Conservation (phyloP, 2,113 vertebrate species). For the Phrynosoma blainvillii region DNA sequence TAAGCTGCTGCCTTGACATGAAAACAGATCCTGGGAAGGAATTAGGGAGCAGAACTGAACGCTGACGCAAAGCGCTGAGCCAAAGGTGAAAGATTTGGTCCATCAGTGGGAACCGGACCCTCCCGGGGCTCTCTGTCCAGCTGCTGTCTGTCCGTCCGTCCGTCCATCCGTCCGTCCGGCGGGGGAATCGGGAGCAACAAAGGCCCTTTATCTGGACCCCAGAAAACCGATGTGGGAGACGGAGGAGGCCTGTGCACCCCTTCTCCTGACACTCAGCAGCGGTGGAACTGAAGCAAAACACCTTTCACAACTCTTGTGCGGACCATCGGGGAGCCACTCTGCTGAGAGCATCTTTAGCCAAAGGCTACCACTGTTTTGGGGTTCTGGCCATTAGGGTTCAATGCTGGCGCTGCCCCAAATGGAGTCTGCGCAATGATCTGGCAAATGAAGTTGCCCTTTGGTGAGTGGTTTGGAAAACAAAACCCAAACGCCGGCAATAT, state of each 20-base stretch:
- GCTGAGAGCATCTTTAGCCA: no score
- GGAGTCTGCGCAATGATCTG: no score
- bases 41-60: slow-evolving; percentile 44
- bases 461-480: no score
- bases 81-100: slow-evolving; percentile 32
- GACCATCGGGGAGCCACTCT: neutral
- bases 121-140: neutral
- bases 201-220: neutral
- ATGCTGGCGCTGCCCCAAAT: no score
- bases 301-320: neutral
- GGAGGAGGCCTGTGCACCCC: neutral
- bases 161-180: no score
- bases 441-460: no score
- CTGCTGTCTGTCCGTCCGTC: neutral
- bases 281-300: neutral
- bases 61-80: neutral
- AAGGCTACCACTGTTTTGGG: no score
- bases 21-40: slow-evolving; percentile 34
- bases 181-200: no score
- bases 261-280: no score
- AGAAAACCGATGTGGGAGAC: neutral
- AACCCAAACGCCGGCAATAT: no score
- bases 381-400: no score
- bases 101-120: neutral
- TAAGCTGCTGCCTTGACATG: slow-evolving; percentile 53